phyloP scores from a whole-genome alignment of 2,113 vertebrate genomes.

The Anhinga rufa region DNA sequence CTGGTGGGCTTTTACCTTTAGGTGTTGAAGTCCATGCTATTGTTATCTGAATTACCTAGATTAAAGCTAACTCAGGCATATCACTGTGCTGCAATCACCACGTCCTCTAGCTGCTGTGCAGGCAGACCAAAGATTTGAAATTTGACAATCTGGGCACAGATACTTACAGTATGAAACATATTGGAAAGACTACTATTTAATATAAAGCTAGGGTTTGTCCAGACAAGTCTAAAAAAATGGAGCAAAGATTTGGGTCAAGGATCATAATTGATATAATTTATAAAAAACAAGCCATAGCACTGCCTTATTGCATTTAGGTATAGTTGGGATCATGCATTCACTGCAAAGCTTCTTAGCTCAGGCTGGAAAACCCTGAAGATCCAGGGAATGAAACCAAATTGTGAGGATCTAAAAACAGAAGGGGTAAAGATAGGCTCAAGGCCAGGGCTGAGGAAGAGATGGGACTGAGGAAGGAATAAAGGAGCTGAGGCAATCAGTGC shows the following conservation, averaged over 20 bases:
- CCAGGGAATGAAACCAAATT: neutral
- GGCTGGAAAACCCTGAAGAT: neutral
- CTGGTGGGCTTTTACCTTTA: neutral
- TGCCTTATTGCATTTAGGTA: neutral
- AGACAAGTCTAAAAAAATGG: neutral
- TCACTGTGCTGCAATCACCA: neutral
- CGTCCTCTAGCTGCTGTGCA: neutral
- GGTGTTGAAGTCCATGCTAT: neutral
- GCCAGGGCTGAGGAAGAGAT: neutral
- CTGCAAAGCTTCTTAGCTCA: neutral
- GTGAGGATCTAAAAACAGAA: neutral
- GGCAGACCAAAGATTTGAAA: neutral
- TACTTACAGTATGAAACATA: neutral
- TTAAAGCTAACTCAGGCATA: neutral
- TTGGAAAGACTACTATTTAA: neutral
- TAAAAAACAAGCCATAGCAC: neutral
- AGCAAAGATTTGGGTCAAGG: neutral
- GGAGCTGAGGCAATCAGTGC: neutral
- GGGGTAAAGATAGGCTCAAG: neutral
- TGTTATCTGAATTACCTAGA: neutral
- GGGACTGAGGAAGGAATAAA: neutral
- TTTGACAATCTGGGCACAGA: neutral
- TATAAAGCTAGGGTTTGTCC: neutral
- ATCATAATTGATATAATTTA: neutral
- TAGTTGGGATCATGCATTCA: neutral